Base-by-base conservation (phyloP, 2,888 invertebrate species). In the Ectemnius cavifrons region DNA sequence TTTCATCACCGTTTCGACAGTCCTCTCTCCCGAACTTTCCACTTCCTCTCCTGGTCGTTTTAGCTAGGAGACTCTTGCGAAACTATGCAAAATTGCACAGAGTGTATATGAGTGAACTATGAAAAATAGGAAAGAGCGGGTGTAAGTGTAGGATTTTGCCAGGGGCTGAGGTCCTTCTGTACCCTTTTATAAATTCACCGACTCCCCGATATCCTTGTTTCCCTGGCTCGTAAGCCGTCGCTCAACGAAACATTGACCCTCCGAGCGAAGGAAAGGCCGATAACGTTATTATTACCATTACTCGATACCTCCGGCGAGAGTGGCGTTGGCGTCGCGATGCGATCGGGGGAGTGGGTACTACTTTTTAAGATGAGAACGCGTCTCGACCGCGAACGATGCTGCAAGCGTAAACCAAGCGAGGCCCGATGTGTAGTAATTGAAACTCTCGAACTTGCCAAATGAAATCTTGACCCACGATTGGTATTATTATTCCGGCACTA, bases 251-350 rank as follows among this genome's bases (percentile, higher is more conserved):
- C 82, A 83, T 82, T 83, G 81, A 81, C 83, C 80, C 80, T 81
- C 72, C 79, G 66, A 66, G 71, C 60, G 79, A 69, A 81, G 63
- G 74, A 78, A 82, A 77, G 68, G 75, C 63, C 81, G 82, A 83
- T 83, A 83, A 83, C 83, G 75, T 83, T 83, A 81, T 83, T 83
- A 83, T 83, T 83, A 80, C 74, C 61, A 83, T 83, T 81, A 81
- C 58, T 20, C 64, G 49, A 49, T 63, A 73, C 79, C 81, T 52
- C n/a, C 75, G 81, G 75, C 81, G 83, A 81, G 75, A 83, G 77
- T 75, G 83, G 81, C 74, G 79, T 69, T 79, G 79, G 76, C 79
- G 37, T 37, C 8, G 37, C 37, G 37, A 37, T 37, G 37, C 37
- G 37, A 37, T 83, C 76, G 63, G 65, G 66, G 79, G 76, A 68